Conservation (phyloP, 2,113 vertebrate genomes). For the Neomonachus schauinslandi region DNA sequence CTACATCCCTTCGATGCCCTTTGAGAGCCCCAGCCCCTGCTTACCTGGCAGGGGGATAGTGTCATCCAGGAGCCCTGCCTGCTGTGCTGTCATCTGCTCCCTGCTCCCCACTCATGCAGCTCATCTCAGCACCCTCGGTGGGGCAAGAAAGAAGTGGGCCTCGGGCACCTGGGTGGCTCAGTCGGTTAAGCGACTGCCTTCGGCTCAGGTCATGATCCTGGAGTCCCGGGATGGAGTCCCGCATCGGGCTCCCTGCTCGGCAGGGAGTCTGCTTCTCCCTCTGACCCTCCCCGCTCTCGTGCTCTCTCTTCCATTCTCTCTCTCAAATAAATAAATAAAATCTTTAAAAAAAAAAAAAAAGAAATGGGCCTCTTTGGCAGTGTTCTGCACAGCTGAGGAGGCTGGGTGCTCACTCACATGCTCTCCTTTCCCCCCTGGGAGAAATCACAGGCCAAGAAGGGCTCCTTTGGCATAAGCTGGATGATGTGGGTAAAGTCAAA, state of each 20-base stretch:
- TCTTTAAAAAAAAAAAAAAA: neutral
- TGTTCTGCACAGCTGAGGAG: too few relatives aligned
- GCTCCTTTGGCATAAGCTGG: neutral
- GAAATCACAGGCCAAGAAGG: neutral
- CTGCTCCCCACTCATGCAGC: rapidly evolving
- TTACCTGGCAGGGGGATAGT: neutral
- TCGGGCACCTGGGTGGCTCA: too few relatives aligned
- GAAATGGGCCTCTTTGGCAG: too few relatives aligned
- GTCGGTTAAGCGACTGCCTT: too few relatives aligned
- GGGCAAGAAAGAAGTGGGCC: neutral
- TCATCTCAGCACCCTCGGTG: neutral
- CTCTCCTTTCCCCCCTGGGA: neutral
- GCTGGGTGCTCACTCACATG: too few relatives aligned
- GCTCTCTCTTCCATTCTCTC: too few relatives aligned
- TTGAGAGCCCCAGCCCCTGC: neutral
- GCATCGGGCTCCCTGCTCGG: too few relatives aligned
- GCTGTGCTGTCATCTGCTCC: neutral
- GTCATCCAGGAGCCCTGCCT: neutral
- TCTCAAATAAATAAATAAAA: too few relatives aligned
- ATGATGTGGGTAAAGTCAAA: neutral
- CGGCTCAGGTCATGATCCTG: too few relatives aligned
- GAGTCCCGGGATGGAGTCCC: too few relatives aligned
- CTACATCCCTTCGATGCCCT: neutral
- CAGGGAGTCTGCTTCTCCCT: too few relatives aligned
- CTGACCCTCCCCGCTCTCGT: too few relatives aligned